Conservation (phyloP, 37 sponge, comb jelly and placozoan genomes). For the Aplysina aerophoba region DNA sequence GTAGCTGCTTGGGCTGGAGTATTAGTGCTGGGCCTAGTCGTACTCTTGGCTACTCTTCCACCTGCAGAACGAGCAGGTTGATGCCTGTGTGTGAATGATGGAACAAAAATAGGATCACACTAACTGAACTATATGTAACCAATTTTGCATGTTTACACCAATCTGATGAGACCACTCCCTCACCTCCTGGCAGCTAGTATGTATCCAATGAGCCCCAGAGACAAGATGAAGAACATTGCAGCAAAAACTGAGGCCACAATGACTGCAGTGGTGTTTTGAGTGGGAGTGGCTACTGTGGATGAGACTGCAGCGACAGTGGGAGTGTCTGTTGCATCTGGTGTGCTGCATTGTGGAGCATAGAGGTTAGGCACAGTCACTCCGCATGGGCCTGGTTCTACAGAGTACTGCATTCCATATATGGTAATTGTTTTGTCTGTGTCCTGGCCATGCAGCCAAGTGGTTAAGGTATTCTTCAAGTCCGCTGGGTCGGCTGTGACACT, state of each 20-base stretch:
- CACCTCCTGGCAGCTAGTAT: background rate
- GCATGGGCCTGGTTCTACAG: conserved; percentile 8
- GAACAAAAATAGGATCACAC: too few species aligned
- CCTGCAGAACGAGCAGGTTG: too few species aligned
- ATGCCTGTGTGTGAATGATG: too few species aligned
- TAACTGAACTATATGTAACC: too few species aligned
- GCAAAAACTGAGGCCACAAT: conserved; percentile 28
- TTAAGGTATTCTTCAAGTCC: background rate
- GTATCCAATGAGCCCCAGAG: conserved; percentile 13
- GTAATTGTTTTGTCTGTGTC: conserved; percentile 14
- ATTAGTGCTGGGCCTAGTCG: too few species aligned
- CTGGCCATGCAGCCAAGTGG: background rate
- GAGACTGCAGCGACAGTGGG: too few species aligned
- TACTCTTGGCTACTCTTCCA: too few species aligned
- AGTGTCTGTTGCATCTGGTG: too few species aligned
- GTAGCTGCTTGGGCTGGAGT: too few species aligned
- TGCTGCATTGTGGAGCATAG: background rate
- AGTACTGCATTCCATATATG: background rate
- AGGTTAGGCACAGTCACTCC: background rate
- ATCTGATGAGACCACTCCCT: too few species aligned
- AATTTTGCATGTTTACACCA: too few species aligned
- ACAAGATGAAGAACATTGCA: conserved; percentile 22
- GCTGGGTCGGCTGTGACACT: background rate
- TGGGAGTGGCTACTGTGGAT: background rate
- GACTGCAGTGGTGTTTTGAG: background rate